Percentiles rank a stretch among this genome's conserved stretches.
phyloP scores from a whole-genome alignment of 2,888 invertebrate species.

The Frankliniella fusca region DNA sequence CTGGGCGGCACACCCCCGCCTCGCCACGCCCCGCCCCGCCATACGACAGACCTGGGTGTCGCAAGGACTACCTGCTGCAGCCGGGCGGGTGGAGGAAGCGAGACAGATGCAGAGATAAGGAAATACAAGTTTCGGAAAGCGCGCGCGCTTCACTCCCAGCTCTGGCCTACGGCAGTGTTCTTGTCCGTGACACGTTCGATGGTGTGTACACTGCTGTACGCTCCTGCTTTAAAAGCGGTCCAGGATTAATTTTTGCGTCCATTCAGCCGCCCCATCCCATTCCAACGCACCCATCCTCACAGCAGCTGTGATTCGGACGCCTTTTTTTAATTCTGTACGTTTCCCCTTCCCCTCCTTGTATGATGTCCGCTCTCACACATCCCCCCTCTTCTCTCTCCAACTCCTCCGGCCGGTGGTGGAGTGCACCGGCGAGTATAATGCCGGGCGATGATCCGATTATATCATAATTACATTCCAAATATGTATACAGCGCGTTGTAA shows the following conservation, averaged over 20 bases:
- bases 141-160: not conserved
- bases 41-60: not conserved
- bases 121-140: not conserved
- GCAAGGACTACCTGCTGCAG: not conserved
- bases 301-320: not conserved
- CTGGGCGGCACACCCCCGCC: no score
- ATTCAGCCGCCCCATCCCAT: not conserved
- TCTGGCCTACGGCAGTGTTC: not conserved
- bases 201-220: no score
- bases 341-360: not conserved
- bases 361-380: not conserved
- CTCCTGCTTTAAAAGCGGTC: no score
- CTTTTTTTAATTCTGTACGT: not conserved
- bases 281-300: not conserved
- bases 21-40: not conserved
- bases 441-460: slow-evolving; percentile 3
- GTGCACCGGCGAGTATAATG: not conserved
- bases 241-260: no score
- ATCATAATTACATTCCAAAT: slow-evolving; percentile 21
- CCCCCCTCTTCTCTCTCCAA: not conserved
- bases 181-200: no score
- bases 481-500: slow-evolving; percentile 19
- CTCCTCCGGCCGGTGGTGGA: not conserved
- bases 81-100: not conserved
- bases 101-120: not conserved